Base-by-base conservation (phyloP, 2,888 invertebrate genomes). In the Morinoia aosen region DNA sequence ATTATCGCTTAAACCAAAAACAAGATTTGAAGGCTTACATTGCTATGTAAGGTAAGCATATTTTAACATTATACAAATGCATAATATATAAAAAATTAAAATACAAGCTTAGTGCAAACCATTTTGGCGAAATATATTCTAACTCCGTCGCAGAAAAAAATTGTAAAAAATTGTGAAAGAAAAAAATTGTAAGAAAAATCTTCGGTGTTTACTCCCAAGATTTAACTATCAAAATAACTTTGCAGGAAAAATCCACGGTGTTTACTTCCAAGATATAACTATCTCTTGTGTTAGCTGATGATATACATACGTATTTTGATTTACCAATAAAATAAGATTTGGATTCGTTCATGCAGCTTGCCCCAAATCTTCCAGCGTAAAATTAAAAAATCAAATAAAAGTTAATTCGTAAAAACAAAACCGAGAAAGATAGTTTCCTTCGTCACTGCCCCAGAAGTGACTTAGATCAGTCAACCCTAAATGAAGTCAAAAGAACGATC, bases 401-500 rank as follows among this genome's bases (percentile, higher is more conserved):
- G 25, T 3, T 25, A 19, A 33, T 33, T 76, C 0, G 10, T 33
- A 76, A 33, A 33, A 61, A 33, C 3, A 2, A 76, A 76, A 25
- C 33, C 33, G 33, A 33, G 76, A 8, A 76, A 33, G 8, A 10
- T 3, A 76, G 16, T 76, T 33, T 12, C 25, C 25, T 76, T 33
- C 76, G 3, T 16, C 76, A 10, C 10, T 16, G 8, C 16, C 76
- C 76, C 25, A 16, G 0, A 76, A 7, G 33, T 76, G 76, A 76
- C 39, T 40, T 90, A 90, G 90, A 90, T 90, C 40, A 90, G 90
- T 90, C 40, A 90, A 90, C 90, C 90, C 90, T 90, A 90, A 90
- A 90, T 39, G 48, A 11, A 90, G 40, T 90, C 90, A 39, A 90
- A 12, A 76, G 39, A 90, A 19, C 57, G 57, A 93, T 93, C 57